Percentiles rank a stretch among this genome's conserved stretches.
Evolutionary conservation across 2,888 invertebrate genomes (phyloP).

Genomic region (Polia nebulosa): DNA sequence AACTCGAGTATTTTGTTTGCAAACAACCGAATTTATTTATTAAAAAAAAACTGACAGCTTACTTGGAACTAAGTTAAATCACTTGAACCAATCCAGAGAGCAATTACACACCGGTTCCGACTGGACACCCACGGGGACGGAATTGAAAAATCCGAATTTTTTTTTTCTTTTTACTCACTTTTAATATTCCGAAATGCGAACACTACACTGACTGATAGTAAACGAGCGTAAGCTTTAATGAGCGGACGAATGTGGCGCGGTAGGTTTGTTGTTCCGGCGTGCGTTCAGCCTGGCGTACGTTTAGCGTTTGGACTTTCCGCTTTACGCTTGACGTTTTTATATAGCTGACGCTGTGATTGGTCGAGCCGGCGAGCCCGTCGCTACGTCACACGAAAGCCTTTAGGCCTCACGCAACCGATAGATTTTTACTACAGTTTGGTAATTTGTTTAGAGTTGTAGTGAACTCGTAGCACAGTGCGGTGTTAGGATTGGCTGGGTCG

Average conservation of each 20-base stretch:
- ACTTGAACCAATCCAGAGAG: conserved; percentile 69
- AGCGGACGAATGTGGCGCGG: conserved; percentile 63
- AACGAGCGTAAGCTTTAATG: conserved; percentile 58
- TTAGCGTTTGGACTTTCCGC: conserved; percentile 80
- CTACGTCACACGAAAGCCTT: conserved; percentile 85
- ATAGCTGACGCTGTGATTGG: conserved; percentile 77
- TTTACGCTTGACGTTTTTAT: conserved; percentile 82
- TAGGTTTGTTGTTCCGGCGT: conserved; percentile 70
- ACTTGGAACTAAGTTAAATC: conserved; percentile 68
- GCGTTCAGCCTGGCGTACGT: conserved; percentile 77
- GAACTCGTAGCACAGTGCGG: conserved; percentile 17
- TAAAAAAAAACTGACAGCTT: conserved; percentile 60
- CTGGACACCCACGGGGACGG: conserved; percentile 64
- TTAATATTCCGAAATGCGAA: conserved; percentile 67
- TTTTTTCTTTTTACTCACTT: conserved; percentile 78
- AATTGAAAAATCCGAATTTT: conserved; percentile 45
- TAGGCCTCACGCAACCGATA: conserved; percentile 67
- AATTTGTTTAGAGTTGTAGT: conserved; percentile 35
- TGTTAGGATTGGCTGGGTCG: not conserved
- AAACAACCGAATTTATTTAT: conserved; percentile 47
- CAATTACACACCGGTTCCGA: conserved; percentile 71
- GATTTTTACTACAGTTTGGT: conserved; percentile 66
- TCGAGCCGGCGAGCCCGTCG: conserved; percentile 80
- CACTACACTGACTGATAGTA: conserved; percentile 61
- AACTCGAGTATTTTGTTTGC: conserved; percentile 57